A percentile compares a stretch with the other conserved stretches of the same genome.
Evolutionary conservation across 2,797 vertebrate species (phyloP).

Genomic region (Xenopus petersii): DNA sequence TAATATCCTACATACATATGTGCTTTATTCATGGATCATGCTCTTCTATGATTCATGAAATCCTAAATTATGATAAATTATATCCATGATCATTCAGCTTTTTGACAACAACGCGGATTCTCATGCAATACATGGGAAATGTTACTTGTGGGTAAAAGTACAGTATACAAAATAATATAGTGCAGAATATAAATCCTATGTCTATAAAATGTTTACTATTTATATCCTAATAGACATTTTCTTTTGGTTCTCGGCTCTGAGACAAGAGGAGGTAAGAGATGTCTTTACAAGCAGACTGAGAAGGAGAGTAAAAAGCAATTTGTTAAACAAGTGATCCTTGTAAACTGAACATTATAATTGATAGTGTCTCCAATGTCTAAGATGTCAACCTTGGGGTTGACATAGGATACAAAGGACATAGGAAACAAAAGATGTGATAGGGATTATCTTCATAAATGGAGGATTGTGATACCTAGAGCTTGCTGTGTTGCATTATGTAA

Average conservation of each 20-base stretch:
- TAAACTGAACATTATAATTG: neutral
- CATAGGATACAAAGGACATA: neutral
- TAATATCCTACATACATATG: too few relatives aligned
- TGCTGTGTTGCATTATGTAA: too few relatives aligned
- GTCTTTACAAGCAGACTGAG: neutral
- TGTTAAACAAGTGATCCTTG: constrained; percentile 7
- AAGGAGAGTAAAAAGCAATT: neutral
- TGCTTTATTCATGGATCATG: too few relatives aligned
- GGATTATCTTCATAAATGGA: neutral
- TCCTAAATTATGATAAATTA: too few relatives aligned
- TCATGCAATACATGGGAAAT: too few relatives aligned
- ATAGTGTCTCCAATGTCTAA: neutral
- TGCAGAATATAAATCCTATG: too few relatives aligned
- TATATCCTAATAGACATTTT: neutral
- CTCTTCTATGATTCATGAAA: too few relatives aligned
- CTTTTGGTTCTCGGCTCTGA: neutral
- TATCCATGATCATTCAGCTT: too few relatives aligned
- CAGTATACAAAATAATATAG: neutral
- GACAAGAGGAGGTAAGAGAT: neutral
- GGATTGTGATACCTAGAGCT: neutral
- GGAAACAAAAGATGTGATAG: neutral
- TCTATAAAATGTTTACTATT: neutral
- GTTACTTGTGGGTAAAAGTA: too few relatives aligned
- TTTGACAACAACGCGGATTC: too few relatives aligned
- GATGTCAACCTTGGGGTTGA: neutral